Percentiles rank a stretch among this genome's conserved stretches.
Conservation (phyloP, 2,113 vertebrate species). For the Stigmatopora argus region DNA sequence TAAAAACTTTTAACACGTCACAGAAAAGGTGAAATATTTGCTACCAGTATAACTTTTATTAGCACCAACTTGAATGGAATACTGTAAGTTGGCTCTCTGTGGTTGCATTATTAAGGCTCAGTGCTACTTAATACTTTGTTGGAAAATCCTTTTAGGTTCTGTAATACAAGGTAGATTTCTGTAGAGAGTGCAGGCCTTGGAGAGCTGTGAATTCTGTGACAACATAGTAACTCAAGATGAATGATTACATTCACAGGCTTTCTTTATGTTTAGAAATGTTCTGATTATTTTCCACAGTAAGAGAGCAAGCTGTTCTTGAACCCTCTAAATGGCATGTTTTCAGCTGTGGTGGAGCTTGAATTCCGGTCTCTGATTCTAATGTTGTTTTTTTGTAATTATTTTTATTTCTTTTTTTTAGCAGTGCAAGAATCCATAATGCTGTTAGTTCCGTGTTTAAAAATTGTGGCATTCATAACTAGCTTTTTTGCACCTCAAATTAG, state of each 20-base stretch:
- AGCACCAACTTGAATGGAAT: constrained; percentile 21
- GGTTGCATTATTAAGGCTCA: constrained; percentile 20
- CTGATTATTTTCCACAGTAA: constrained; percentile 53
- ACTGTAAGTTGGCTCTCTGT: constrained; percentile 21
- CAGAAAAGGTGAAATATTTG: constrained; percentile 16
- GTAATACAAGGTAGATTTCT: constrained; percentile 30
- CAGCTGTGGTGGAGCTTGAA: constrained; percentile 25
- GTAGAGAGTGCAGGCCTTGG: constrained; percentile 42
- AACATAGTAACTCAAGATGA: constrained; percentile 50
- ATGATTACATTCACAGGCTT: constrained; percentile 48
- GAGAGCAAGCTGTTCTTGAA: constrained; percentile 63
- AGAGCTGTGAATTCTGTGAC: constrained; percentile 46
- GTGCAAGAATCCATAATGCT: not conserved
- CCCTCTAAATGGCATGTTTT: constrained; percentile 38
- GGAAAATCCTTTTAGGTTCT: constrained; percentile 45
- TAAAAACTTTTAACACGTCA: constrained; percentile 32
- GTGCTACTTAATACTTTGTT: constrained; percentile 44
- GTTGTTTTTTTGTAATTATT: not conserved
- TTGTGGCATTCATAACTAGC: not conserved
- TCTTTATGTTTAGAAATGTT: constrained; percentile 53
- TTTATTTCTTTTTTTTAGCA: not conserved
- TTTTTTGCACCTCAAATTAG: constrained; percentile 10
- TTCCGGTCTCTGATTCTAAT: not conserved
- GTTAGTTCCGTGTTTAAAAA: not conserved
- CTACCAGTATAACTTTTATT: constrained; percentile 32